phyloP scores from a whole-genome alignment of 2,113 vertebrate species.

The Gila orcuttii region DNA sequence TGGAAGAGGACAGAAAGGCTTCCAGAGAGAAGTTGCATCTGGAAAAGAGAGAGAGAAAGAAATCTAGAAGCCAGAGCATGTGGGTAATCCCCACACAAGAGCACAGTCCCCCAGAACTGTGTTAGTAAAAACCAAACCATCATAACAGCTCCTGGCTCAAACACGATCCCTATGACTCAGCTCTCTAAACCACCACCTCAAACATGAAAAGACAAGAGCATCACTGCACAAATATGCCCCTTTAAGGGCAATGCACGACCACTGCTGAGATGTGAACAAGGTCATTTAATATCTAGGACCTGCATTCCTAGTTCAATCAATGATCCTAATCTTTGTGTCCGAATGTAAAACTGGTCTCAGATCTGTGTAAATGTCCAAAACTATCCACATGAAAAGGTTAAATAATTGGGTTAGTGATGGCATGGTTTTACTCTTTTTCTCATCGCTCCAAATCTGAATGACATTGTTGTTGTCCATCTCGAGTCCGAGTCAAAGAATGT shows the following conservation, averaged over 20 bases:
- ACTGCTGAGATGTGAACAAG: neutral
- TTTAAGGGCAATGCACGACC: conserved; percentile 5
- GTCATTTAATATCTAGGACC: neutral
- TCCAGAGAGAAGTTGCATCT: neutral
- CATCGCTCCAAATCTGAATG: neutral
- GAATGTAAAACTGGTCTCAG: neutral
- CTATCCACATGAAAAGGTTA: neutral
- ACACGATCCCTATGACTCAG: conserved; percentile 57
- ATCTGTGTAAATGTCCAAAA: neutral
- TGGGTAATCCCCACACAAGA: conserved; percentile 11
- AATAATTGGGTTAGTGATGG: neutral
- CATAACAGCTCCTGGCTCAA: conserved; percentile 56
- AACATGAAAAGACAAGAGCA: conserved; percentile 42
- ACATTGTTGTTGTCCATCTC: neutral
- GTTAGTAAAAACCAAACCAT: conserved; percentile 73
- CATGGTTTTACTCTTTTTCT: neutral
- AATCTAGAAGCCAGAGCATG: conserved; percentile 12
- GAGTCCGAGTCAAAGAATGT: neutral
- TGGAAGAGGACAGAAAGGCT: neutral
- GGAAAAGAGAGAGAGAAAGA: conserved; percentile 38
- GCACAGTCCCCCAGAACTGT: conserved; percentile 54
- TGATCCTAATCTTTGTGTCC: neutral
- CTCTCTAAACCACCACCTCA: conserved; percentile 56
- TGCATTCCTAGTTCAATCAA: neutral
- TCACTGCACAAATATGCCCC: conserved; percentile 39